Evolutionary conservation across 2,888 invertebrate species (phyloP), one percentile per base, ranked within the genome.

Genomic region (Eupithecia tripunctaria): DNA sequence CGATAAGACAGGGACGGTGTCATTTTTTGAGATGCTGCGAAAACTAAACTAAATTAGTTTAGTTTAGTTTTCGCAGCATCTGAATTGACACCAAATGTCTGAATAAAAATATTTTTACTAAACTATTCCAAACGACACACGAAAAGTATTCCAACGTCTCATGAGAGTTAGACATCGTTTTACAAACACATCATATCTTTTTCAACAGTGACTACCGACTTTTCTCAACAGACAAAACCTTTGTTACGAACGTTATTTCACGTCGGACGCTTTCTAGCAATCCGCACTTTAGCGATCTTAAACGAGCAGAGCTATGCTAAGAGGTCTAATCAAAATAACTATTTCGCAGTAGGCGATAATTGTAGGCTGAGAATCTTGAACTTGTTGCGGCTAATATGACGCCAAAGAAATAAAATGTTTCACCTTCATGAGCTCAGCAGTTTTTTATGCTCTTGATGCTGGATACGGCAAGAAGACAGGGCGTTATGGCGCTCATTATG

Each of bases 321-420:
- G 79, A 81, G 82, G 77, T 60, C 79, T 80, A 86, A 87, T 88
- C 85, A 86, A 83, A 84, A 85, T 86, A 85, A 84, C 84, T 84
- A 84, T 84, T 86, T 86, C 85, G 80, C 77, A 73, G 83, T 82
- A 83, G 79, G 82, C 83, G 81, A 83, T 86, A 87, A 88, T 87
- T 87, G 83, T 74, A 38, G 41, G 43, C 70, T 56, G 68, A 62
- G 70, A 76, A 71, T 65, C 67, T 69, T 63, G 27, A 62, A 51
- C 15, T n/a, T 36, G 32, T 56, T 67, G 67, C 43, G 6, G 64
- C 64, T 64, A 21, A 32, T 38, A 64, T 64, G 64, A 21, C 36
- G 14, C 38, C 36, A n/a, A 63, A 63, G 62, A 63, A 63, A 29
- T 60, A 29, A 6, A 60, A 56, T 25, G 56, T 25, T 56, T 25